Base-by-base conservation (phyloP, 2,888 invertebrate species). In the Pristionchus arcanus region DNA sequence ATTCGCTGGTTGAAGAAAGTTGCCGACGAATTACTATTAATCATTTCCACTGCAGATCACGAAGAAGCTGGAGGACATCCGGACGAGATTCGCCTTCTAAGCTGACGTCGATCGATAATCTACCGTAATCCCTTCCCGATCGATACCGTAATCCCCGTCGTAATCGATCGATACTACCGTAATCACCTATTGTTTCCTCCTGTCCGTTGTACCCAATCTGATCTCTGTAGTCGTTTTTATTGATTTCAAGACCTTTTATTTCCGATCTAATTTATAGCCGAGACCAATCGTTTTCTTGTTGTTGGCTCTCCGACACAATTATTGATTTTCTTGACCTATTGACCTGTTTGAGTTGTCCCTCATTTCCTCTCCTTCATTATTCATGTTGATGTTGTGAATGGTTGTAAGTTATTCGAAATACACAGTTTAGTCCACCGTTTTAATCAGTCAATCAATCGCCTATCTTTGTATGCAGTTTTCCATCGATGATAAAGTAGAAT, bases 81-180 rank as follows among this genome's bases (percentile, higher is more conserved):
- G 99, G 95, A 99, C 99, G 71, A 97, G 98, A 96, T 99, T 98
- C 95, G 99, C 99, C 15, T 99, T 99, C 96, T 99, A 97, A 97
- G n/a, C 81, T 49, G 74, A 63, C 42, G 42, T 74, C 59, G 59
- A 83, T 83, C 49, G 53, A 84, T 55, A 55, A 55, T 88, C 55
- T 77, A 49, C 83, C 49, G 49, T 83, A 49, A 31, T 59, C 84
- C 34, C 11, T 34, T 31, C 25, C 28, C 55, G 31, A 59, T 85
- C 59, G 25, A 59, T 63, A 85, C 63, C 63, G 59, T 85, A 59
- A 16, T 19, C 68, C 37, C 49, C 68, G 37, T n/a, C n/a, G n/a
- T n/a, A n/a, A 37, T 68, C 19, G n/a, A 53, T 49, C 37, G 25
- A 31, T 74, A n/a, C 83, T 84, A 84, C 55, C 53, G 84, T 84